Evolutionary conservation across 2,888 invertebrate species (phyloP).

Genomic region (Apomyelois bistriatella): DNA sequence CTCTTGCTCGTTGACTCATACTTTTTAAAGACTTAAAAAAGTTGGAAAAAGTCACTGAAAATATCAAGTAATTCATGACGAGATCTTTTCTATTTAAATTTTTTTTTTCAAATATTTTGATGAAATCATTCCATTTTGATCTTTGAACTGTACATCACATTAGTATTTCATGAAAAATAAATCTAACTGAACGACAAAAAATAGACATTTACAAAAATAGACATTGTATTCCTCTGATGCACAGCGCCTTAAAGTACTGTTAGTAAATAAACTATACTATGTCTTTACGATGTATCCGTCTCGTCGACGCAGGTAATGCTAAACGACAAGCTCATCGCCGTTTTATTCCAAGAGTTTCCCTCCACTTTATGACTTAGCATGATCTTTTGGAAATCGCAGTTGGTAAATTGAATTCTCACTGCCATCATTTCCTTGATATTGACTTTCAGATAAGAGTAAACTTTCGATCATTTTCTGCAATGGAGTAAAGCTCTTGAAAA

Average conservation of each 20-base stretch:
- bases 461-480: background rate
- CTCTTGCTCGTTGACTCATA: too few species aligned
- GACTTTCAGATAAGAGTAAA: background rate
- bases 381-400: conserved; percentile 8
- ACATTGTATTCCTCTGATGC: too few species aligned
- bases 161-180: too few species aligned
- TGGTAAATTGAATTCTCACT: conserved; percentile 1
- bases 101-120: too few species aligned
- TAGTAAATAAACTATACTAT: background rate
- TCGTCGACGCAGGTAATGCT: conserved; percentile 7
- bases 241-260: background rate
- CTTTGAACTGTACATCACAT: too few species aligned
- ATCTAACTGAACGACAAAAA: too few species aligned
- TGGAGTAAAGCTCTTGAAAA: background rate
- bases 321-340: conserved; percentile 6
- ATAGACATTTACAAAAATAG: too few species aligned
- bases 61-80: too few species aligned
- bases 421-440: background rate
- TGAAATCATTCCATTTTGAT: too few species aligned
- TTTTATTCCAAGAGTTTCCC: background rate
- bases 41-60: too few species aligned
- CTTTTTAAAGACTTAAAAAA: too few species aligned
- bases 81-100: too few species aligned
- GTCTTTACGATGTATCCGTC: conserved; percentile 6
- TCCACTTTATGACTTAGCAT: background rate